Evolutionary conservation across 1,140 invertebrate species (phyloP).

Genomic region (Muscidifurax raptorellus): DNA sequence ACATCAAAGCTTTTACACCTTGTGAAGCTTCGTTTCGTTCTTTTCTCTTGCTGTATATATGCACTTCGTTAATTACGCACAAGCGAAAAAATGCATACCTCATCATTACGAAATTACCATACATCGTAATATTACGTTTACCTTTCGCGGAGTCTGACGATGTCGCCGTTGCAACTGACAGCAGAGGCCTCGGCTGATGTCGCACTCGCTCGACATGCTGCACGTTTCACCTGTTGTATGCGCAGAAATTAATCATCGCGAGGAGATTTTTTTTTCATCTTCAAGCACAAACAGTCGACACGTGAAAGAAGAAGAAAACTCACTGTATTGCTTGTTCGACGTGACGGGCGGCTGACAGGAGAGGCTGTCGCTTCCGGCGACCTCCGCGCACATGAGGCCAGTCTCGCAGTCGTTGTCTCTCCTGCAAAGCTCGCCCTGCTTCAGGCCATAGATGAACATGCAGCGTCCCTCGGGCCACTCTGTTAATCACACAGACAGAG

Average conservation of each 20-base stretch:
- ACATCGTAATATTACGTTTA: no score
- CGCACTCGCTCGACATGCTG: slow-evolving; percentile 88
- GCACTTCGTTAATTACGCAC: no score
- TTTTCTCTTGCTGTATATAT: no score
- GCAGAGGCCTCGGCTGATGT: slow-evolving; percentile 89
- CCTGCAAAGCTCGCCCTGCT: slow-evolving; percentile 84
- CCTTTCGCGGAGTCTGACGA: slow-evolving; percentile 88
- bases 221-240: slow-evolving; percentile 88
- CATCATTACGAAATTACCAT: no score
- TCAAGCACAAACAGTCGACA: no score
- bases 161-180: slow-evolving; percentile 91
- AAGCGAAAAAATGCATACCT: not conserved
- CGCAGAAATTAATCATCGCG: not conserved
- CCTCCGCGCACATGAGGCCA: slow-evolving; percentile 82
- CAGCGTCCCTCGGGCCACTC: slow-evolving; percentile 79
- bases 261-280: not conserved
- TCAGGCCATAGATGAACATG: slow-evolving; percentile 83
- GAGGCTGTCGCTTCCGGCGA: slow-evolving; percentile 79
- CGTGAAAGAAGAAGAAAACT: slow-evolving; percentile 66
- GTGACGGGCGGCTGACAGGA: slow-evolving; percentile 86
- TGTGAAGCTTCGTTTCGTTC: no score
- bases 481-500: slow-evolving; percentile 68
- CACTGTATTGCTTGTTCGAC: slow-evolving; percentile 86
- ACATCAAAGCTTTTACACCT: not conserved
- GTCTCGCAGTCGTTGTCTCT: slow-evolving; percentile 85